phyloP scores from a whole-genome alignment of 2,888 invertebrate genomes.

The Cephonodes hylas region DNA sequence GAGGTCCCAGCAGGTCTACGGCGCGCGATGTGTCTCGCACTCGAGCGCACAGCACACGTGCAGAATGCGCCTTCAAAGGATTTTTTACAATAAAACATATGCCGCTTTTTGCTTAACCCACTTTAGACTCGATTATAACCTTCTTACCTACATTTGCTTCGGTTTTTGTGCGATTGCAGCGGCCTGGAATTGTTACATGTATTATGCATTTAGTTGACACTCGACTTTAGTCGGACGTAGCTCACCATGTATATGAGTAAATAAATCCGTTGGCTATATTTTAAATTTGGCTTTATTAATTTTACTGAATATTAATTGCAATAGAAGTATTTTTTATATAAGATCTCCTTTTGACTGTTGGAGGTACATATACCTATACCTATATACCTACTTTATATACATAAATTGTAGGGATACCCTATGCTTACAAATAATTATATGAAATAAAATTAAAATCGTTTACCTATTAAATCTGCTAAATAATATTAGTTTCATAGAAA shows the following conservation, averaged over 20 bases:
- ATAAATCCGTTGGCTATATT: no score
- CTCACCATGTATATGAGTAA: no score
- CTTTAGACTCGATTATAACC: slow-evolving; percentile 79
- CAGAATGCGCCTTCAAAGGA: slow-evolving; percentile 70
- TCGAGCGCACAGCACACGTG: slow-evolving; percentile 69
- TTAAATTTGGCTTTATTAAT: no score
- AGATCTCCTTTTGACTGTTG: no score
- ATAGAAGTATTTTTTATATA: no score
- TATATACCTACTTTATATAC: no score
- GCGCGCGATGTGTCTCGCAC: slow-evolving; percentile 60
- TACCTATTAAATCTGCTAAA: background rate
- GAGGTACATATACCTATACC: no score
- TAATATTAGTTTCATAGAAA: background rate
- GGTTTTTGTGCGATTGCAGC: slow-evolving; percentile 63
- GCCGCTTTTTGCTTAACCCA: slow-evolving; percentile 81
- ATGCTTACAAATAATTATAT: no score
- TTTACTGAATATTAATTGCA: no score
- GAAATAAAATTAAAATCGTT: no score
- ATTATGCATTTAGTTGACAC: slow-evolving; percentile 10
- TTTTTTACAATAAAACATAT: slow-evolving; percentile 79
- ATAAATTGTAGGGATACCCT: no score
- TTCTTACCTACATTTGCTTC: slow-evolving; percentile 79
- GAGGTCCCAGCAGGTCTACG: slow-evolving; percentile 18
- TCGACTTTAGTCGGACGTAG: background rate
- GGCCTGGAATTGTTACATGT: slow-evolving; percentile 13